These are phyloP conservation scores for Andrena praecox DNA, from an alignment of 2,888 invertebrate genomes.

Conservation along the genomic window DNA sequence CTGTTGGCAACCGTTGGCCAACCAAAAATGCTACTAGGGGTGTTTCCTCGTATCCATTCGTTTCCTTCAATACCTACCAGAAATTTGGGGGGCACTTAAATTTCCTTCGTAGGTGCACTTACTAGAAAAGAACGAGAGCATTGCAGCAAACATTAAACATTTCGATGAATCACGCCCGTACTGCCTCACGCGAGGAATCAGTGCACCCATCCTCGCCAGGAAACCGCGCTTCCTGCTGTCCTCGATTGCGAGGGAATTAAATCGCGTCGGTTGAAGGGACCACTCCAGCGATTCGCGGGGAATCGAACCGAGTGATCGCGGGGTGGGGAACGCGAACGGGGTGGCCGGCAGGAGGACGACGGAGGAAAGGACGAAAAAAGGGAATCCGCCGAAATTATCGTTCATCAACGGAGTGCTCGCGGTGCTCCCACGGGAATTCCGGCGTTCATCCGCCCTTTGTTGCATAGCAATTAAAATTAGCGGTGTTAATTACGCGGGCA, in stretches of 20 bases:
- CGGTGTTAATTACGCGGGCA: conserved; percentile 82
- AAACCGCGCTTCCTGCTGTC: conserved; percentile 42
- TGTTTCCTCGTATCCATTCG: too few species aligned
- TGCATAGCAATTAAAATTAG: conserved; percentile 84
- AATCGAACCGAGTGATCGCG: conserved; percentile 65
- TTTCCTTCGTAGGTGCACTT: too few species aligned
- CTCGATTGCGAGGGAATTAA: conserved; percentile 52
- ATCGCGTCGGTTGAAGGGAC: conserved; percentile 49
- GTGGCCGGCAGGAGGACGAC: conserved; percentile 30
- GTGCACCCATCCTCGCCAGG: conserved; percentile 13
- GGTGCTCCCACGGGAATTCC: conserved; percentile 79
- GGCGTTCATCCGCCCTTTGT: conserved; percentile 82
- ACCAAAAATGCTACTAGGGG: too few species aligned
- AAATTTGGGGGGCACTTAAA: too few species aligned
- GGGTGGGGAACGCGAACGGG: conserved; percentile 37
- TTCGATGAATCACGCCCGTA: conserved; percentile 33
- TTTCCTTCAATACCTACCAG: too few species aligned
- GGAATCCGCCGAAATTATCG: conserved; percentile 80
- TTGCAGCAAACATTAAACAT: neutral
- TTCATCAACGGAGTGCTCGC: conserved; percentile 78
- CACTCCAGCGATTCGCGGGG: conserved; percentile 37
- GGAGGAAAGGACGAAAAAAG: conserved; percentile 47
- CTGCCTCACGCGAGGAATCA: conserved; percentile 14
- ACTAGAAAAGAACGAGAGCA: neutral
- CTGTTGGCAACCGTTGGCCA: too few species aligned